Percentiles rank a stretch among this genome's conserved stretches.
phyloP scores from a whole-genome alignment of 2,797 vertebrate species.

The Bufotes viridis region DNA sequence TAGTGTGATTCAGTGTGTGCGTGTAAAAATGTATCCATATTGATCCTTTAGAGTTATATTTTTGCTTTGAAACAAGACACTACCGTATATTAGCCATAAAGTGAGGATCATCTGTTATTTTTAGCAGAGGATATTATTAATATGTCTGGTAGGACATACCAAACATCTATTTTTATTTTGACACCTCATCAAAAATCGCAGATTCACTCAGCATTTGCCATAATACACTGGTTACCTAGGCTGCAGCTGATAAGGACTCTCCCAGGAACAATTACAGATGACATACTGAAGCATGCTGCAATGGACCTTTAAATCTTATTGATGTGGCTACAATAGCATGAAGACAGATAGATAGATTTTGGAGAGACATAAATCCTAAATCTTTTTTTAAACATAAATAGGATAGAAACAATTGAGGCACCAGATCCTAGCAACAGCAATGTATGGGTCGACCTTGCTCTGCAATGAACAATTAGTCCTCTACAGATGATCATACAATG shows the following conservation, averaged over 20 bases:
- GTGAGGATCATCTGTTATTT: background rate
- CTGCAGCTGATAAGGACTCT: conserved; percentile 58
- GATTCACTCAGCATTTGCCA: conserved; percentile 43
- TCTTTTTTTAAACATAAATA: conserved; percentile 48
- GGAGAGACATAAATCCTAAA: conserved; percentile 44
- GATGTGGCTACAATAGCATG: conserved; percentile 54
- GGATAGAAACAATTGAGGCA: conserved; percentile 47
- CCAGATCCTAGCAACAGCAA: conserved; percentile 59
- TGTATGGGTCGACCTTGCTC: conserved; percentile 43
- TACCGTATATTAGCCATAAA: background rate
- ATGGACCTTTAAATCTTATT: conserved; percentile 59
- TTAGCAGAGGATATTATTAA: background rate
- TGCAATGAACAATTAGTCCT: conserved; percentile 54
- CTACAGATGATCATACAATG: conserved; percentile 3
- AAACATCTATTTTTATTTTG: conserved; percentile 30
- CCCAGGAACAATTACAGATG: conserved; percentile 65
- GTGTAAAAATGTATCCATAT: no score
- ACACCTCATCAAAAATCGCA: conserved; percentile 29
- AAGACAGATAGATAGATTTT: conserved; percentile 37
- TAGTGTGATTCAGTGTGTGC: no score
- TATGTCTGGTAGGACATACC: conserved; percentile 2
- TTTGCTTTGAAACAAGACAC: background rate
- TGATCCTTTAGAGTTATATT: no score
- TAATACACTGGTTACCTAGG: conserved; percentile 57
- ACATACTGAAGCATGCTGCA: conserved; percentile 53